phyloP scores from a whole-genome alignment of 2,797 vertebrate species.

The Anguilla obscura region DNA sequence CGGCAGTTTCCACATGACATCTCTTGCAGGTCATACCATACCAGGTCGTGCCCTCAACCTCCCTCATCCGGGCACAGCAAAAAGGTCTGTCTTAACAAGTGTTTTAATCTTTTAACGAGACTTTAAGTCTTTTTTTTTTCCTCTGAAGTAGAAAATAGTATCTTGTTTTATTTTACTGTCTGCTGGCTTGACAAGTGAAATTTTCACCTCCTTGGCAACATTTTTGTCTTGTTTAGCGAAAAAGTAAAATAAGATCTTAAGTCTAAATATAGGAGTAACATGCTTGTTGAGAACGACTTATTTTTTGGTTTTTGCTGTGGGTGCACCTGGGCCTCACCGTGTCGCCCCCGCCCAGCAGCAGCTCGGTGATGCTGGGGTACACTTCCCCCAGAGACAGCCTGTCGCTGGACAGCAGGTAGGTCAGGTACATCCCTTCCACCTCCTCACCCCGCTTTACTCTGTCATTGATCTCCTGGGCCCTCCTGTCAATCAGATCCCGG shows the following conservation, averaged over 20 bases:
- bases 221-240: too few relatives aligned
- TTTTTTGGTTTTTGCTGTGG: too few relatives aligned
- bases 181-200: too few relatives aligned
- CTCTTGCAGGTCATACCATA: background rate
- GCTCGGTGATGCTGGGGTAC: constrained; percentile 67
- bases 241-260: too few relatives aligned
- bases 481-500: constrained; percentile 58
- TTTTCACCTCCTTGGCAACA: too few relatives aligned
- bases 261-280: background rate
- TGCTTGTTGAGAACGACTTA: too few relatives aligned
- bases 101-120: too few relatives aligned
- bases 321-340: constrained; percentile 61
- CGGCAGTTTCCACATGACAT: background rate
- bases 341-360: constrained; percentile 75
- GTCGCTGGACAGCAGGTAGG: constrained; percentile 64
- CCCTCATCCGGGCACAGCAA: background rate
- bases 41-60: background rate
- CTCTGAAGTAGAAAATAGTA: too few relatives aligned
- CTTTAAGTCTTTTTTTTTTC: too few relatives aligned
- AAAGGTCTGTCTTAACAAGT: too few relatives aligned
- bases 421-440: constrained; percentile 67
- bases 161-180: too few relatives aligned
- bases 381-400: constrained; percentile 62
- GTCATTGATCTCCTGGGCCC: constrained; percentile 55
- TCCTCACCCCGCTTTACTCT: constrained; percentile 45